These are phyloP conservation scores for Athalia circularis DNA, from an alignment of 2,888 invertebrate species.

Conservation along the genomic window DNA sequence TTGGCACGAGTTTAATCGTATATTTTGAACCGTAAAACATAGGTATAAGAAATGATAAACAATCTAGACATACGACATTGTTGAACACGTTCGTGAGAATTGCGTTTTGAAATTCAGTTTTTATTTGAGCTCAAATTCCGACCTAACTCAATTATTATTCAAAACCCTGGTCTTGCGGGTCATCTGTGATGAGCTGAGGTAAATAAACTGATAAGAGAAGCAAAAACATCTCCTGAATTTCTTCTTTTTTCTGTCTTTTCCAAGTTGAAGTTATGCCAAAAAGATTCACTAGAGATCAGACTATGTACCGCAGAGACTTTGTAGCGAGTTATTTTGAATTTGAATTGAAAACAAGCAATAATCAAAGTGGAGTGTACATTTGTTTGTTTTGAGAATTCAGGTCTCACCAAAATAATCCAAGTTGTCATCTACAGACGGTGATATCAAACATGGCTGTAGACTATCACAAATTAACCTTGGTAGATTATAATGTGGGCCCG, in stretches of 20 bases:
- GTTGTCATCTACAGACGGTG: neutral
- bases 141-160: neutral
- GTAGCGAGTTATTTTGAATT: neutral
- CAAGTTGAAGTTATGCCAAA: neutral
- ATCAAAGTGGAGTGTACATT: neutral
- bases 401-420: neutral
- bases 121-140: constrained; percentile 31
- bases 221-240: neutral
- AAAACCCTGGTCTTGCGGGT: constrained; percentile 1
- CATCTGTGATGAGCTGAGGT: neutral
- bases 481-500: neutral
- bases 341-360: neutral
- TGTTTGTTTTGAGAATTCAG: neutral
- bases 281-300: neutral
- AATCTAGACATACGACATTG: neutral
- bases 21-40: neutral
- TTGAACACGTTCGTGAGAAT: neutral
- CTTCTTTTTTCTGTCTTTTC: neutral
- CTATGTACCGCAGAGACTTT: neutral
- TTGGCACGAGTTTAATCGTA: no score
- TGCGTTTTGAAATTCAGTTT: neutral
- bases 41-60: neutral
- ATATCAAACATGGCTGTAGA: neutral
- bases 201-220: constrained; percentile 10
- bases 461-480: neutral